Conservation (phyloP, 2,888 invertebrate species). For the Flexamia atlantica region DNA sequence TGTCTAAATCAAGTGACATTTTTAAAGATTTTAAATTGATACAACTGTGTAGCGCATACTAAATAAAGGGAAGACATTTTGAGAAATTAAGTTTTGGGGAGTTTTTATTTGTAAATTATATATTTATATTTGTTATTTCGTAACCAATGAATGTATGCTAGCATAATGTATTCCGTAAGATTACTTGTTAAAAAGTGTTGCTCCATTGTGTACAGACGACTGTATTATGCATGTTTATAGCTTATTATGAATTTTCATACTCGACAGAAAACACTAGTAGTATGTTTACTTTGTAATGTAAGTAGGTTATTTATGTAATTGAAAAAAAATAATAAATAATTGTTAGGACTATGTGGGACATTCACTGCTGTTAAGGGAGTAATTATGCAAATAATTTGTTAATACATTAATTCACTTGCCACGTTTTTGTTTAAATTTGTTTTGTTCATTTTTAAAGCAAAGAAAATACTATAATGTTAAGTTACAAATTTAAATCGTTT, state of each 20-base stretch:
- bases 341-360: neutral
- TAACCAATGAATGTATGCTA: constrained; percentile 44
- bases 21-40: too few species aligned
- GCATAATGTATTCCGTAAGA: neutral
- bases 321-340: constrained; percentile 17
- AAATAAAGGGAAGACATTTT: too few species aligned
- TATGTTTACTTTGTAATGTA: constrained; percentile 26
- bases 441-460: neutral
- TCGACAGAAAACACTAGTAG: constrained; percentile 41
- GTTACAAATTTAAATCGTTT: constrained; percentile 16
- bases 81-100: too few species aligned
- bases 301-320: constrained; percentile 28
- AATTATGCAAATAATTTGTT: constrained; percentile 9
- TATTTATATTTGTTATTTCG: neutral
- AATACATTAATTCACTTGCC: neutral
- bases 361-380: constrained; percentile 7
- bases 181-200: constrained; percentile 13
- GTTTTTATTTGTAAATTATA: too few species aligned
- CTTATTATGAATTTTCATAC: constrained; percentile 50
- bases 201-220: constrained; percentile 23
- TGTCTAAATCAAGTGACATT: too few species aligned
- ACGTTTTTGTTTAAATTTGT: constrained; percentile 7
- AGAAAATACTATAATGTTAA: neutral
- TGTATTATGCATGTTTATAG: constrained; percentile 29
- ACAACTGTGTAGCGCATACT: too few species aligned